Percentiles rank a stretch among this genome's conserved stretches.
Evolutionary conservation across 35 echinoderm and acorn worm genomes (phyloP).

Genomic region (Eucidaris tribuloides): DNA sequence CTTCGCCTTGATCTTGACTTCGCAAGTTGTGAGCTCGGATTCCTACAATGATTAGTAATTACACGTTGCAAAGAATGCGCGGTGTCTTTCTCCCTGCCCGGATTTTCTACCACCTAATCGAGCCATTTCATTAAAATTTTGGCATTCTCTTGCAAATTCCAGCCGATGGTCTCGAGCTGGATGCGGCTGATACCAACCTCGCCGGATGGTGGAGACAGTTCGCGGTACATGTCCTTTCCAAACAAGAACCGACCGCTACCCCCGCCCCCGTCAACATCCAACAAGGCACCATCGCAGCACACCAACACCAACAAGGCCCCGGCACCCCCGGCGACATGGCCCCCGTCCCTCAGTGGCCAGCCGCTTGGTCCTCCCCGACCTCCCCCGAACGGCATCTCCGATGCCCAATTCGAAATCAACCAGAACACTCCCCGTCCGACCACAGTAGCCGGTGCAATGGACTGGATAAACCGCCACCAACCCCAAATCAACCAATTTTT

Average conservation of each 20-base stretch:
- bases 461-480: slow-evolving; percentile 55
- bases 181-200: no score
- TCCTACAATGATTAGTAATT: no score
- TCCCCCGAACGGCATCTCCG: background rate
- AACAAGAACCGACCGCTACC: background rate
- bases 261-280: background rate
- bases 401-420: slow-evolving; percentile 11
- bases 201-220: background rate
- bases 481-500: slow-evolving; percentile 40
- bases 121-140: no score
- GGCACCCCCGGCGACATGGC: background rate
- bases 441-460: slow-evolving; percentile 51
- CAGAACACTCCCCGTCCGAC: slow-evolving; percentile 23
- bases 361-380: background rate
- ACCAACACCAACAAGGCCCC: background rate
- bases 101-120: no score
- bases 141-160: no score
- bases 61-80: no score
- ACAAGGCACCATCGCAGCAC: background rate
- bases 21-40: no score
- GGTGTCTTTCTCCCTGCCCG: no score
- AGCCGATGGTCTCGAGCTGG: no score
- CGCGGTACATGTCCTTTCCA: slow-evolving; percentile 12
- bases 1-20: no score
- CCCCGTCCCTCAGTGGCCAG: background rate